Evolutionary conservation across 1,140 invertebrate species (phyloP).

Genomic region (Kradibia gibbosae): DNA sequence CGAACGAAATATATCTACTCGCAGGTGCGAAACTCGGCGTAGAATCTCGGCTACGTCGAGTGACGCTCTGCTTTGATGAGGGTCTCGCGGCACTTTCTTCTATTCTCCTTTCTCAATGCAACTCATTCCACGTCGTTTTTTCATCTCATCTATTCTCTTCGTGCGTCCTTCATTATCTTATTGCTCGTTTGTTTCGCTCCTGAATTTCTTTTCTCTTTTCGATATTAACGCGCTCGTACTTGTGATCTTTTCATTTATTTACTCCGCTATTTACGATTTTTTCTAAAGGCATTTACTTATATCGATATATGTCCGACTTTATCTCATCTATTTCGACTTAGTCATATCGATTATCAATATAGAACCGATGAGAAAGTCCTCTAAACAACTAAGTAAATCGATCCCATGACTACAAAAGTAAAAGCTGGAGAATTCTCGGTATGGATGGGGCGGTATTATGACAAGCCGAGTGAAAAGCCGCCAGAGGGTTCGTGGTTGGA

Average conservation of each 20-base stretch:
- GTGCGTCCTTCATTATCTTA: background rate
- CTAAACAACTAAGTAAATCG: background rate
- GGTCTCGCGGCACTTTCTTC: background rate
- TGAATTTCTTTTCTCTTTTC: background rate
- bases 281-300: background rate
- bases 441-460: no score
- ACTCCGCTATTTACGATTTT: background rate
- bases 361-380: background rate
- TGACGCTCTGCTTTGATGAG: background rate
- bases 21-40: conserved; percentile 15
- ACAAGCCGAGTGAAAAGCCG: no score
- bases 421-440: no score
- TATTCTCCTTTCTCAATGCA: background rate
- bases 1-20: conserved; percentile 5
- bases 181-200: background rate
- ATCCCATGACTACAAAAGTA: background rate
- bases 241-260: background rate
- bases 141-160: background rate
- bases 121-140: conserved; percentile 1
- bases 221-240: background rate
- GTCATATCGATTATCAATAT: background rate
- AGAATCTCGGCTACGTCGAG: conserved; percentile 40
- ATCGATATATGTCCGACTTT: background rate
- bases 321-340: background rate
- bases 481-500: no score